These are phyloP conservation scores for Silvanus unidentatus DNA, from an alignment of 2,888 invertebrate genomes.

Conservation along the genomic window DNA sequence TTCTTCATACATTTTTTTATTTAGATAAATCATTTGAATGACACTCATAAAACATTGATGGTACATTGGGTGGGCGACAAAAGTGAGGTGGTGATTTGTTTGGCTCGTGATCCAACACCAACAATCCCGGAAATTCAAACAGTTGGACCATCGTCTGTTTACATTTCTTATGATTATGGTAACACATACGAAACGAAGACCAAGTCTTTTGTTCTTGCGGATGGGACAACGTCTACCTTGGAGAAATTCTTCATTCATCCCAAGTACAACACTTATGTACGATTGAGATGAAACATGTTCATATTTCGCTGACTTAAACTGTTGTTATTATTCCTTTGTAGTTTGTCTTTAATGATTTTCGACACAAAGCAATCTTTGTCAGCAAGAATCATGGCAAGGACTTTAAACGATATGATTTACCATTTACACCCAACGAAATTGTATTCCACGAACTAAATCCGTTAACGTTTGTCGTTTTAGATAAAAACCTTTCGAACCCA, in stretches of 20 bases:
- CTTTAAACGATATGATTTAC: slow-evolving; percentile 58
- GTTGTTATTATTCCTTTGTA: slow-evolving; percentile 45
- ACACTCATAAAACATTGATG: slow-evolving; percentile 82
- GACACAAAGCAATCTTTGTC: slow-evolving; percentile 69
- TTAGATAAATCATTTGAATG: slow-evolving; percentile 73
- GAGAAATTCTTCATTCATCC: slow-evolving; percentile 84
- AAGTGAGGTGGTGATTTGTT: slow-evolving; percentile 79
- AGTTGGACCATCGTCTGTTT: slow-evolving; percentile 63
- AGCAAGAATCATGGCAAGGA: slow-evolving; percentile 67
- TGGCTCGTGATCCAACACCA: slow-evolving; percentile 68
- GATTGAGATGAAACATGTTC: slow-evolving; percentile 37
- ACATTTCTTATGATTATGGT: slow-evolving; percentile 84
- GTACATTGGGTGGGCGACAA: slow-evolving; percentile 90
- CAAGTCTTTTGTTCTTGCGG: slow-evolving; percentile 55
- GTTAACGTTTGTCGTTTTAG: slow-evolving; percentile 65
- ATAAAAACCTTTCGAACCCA: slow-evolving; percentile 61
- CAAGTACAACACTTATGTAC: slow-evolving; percentile 71
- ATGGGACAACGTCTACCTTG: slow-evolving; percentile 57
- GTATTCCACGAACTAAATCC: slow-evolving; percentile 68
- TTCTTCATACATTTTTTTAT: too few species aligned
- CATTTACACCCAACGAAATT: slow-evolving; percentile 73
- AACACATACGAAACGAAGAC: slow-evolving; percentile 71
- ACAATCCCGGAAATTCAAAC: slow-evolving; percentile 34
- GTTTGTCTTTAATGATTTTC: slow-evolving; percentile 81
- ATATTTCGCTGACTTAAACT: slow-evolving; percentile 1